phyloP scores from a whole-genome alignment of 1,140 invertebrate species.

The Cephus cinctus region DNA sequence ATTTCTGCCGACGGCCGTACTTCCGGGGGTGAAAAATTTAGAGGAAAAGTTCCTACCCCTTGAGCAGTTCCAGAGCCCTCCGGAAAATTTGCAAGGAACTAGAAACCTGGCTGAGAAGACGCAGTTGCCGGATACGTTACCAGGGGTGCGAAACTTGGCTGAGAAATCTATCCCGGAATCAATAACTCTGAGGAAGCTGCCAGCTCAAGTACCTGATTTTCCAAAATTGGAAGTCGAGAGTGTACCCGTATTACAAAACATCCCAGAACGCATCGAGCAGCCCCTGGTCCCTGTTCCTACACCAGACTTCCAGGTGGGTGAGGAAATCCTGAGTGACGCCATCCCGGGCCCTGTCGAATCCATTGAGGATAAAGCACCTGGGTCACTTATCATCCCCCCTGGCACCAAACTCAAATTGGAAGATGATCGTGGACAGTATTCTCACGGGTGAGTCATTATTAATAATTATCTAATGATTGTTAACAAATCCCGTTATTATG shows the following conservation, averaged over 20 bases:
- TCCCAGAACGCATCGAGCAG: too few species aligned
- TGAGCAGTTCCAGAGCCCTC: slow-evolving; percentile 18
- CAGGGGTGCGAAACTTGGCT: slow-evolving; percentile 26
- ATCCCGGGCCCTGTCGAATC: background rate
- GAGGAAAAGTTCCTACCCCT: slow-evolving; percentile 38
- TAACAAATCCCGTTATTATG: too few species aligned
- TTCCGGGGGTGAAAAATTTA: slow-evolving; percentile 34
- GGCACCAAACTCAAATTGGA: slow-evolving; percentile 10
- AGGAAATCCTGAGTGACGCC: too few species aligned
- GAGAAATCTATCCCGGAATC: slow-evolving; percentile 31
- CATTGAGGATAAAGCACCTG: background rate
- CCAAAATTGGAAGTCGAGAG: too few species aligned
- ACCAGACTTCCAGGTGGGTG: too few species aligned
- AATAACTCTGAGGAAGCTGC: slow-evolving; percentile 13
- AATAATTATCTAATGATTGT: too few species aligned
- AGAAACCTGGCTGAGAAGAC: slow-evolving; percentile 31
- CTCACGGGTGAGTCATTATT: slow-evolving; percentile 20
- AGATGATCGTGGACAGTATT: slow-evolving; percentile 16
- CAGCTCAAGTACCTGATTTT: too few species aligned
- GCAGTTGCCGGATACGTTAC: slow-evolving; percentile 16
- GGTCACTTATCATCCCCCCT: slow-evolving; percentile 10
- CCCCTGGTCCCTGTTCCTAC: background rate
- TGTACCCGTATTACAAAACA: too few species aligned
- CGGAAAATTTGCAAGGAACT: slow-evolving; percentile 16
- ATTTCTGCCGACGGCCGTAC: slow-evolving; percentile 20